Percentiles rank a stretch among this genome's conserved stretches.
Evolutionary conservation across 2,113 vertebrate species (phyloP).

Genomic region (Cyanoramphus novaezelandiae): DNA sequence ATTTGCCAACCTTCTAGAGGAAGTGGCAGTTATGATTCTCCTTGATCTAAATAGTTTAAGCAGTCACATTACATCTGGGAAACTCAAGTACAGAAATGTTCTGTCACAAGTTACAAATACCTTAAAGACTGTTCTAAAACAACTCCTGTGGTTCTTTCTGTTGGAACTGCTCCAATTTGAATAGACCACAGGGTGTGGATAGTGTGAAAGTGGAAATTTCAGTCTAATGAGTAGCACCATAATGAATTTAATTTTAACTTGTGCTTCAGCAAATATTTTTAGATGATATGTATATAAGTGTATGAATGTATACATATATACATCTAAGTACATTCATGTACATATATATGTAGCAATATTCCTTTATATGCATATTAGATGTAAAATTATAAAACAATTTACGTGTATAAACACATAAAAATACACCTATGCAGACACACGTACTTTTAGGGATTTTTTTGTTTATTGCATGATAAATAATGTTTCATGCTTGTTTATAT

Average conservation of each 20-base stretch:
- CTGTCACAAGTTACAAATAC: not conserved
- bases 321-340: not conserved
- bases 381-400: not conserved
- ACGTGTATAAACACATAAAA: not conserved
- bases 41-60: not conserved
- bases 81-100: not conserved
- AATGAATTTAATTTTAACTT: not conserved
- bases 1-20: not conserved
- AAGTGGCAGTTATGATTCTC: not conserved
- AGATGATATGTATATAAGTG: not conserved
- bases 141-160: not conserved
- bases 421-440: not conserved
- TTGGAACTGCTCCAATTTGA: not conserved
- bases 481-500: not conserved
- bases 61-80: not conserved
- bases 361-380: not conserved
- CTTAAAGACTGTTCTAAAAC: not conserved
- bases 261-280: not conserved
- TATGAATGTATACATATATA: not conserved
- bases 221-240: not conserved
- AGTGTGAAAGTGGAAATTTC: not conserved
- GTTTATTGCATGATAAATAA: not conserved
- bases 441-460: not conserved
- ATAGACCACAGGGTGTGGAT: not conserved
- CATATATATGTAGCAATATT: not conserved